phyloP scores from a whole-genome alignment of 2,797 vertebrate genomes.

The Gallinago solitaria region DNA sequence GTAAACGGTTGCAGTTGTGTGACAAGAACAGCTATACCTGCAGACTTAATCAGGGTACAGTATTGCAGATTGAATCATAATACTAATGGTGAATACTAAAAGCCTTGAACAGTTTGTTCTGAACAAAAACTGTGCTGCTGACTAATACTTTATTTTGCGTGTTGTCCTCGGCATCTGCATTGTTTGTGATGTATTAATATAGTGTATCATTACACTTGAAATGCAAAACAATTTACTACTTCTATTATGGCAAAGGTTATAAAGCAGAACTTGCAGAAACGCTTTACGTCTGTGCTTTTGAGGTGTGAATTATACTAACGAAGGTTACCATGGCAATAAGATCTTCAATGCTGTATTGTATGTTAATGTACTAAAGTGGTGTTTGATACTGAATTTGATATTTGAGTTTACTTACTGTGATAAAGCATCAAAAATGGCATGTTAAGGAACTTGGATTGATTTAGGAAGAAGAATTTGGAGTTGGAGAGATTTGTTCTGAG shows the following conservation, averaged over 20 bases:
- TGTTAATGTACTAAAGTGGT: conserved; percentile 40
- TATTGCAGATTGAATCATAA: conserved; percentile 74
- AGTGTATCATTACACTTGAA: conserved; percentile 10
- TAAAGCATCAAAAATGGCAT: conserved; percentile 49
- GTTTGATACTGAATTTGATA: conserved; percentile 38
- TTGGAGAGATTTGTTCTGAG: conserved; percentile 77
- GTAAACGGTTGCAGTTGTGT: conserved; percentile 89
- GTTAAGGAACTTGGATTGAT: conserved; percentile 73
- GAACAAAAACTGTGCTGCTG: conserved; percentile 32
- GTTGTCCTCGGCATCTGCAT: conserved; percentile 16
- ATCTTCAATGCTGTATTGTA: conserved; percentile 35
- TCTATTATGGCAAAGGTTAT: conserved; percentile 24
- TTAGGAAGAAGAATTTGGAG: conserved; percentile 90
- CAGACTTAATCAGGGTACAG: conserved; percentile 88
- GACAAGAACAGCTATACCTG: conserved; percentile 76
- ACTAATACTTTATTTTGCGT: conserved; percentile 66
- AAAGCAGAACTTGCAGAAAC: conserved; percentile 13
- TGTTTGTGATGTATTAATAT: not conserved
- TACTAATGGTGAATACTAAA: conserved; percentile 71
- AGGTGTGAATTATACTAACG: conserved; percentile 59
- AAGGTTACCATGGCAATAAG: conserved; percentile 66
- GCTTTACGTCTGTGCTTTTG: conserved; percentile 44
- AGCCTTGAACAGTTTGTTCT: not conserved
- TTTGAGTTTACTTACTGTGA: conserved; percentile 49
- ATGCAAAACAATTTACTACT: not conserved